These are phyloP conservation scores for Macropodus opercularis DNA, from an alignment of 2,797 vertebrate genomes.

Conservation along the genomic window DNA sequence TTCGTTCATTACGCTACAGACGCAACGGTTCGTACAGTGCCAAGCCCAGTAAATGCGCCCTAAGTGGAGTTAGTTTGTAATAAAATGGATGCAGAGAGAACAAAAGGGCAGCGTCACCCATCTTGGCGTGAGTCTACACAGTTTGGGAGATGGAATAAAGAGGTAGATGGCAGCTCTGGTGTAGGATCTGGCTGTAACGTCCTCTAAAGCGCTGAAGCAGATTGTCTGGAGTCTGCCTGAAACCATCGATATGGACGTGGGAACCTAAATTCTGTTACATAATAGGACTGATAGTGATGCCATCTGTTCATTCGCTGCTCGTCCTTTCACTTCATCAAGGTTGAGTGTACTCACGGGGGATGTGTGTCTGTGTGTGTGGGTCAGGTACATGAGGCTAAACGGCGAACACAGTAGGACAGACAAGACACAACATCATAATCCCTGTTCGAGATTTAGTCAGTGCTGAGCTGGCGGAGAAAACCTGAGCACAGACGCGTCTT, in stretches of 20 bases:
- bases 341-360: conserved; percentile 53
- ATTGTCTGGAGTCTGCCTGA: conserved; percentile 51
- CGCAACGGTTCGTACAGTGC: conserved; percentile 27
- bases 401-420: conserved; percentile 67
- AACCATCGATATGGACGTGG: conserved; percentile 57
- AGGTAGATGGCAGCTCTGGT: conserved; percentile 54
- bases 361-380: conserved; percentile 39
- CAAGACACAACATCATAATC: conserved; percentile 64
- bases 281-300: conserved; percentile 62
- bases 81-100: conserved; percentile 58
- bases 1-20: conserved; percentile 66
- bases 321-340: conserved; percentile 74
- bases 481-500: conserved; percentile 25
- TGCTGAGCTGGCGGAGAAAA: conserved; percentile 58
- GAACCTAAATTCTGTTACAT: conserved; percentile 62
- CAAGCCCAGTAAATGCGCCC: conserved; percentile 63
- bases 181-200: conserved; percentile 49
- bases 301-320: conserved; percentile 63
- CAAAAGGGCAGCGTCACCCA: conserved; percentile 61
- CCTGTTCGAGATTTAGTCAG: conserved; percentile 61
- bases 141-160: conserved; percentile 35
- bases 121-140: conserved; percentile 33
- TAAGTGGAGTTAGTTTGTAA: conserved; percentile 57
- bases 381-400: conserved; percentile 53
- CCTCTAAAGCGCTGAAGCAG: conserved; percentile 59